Base-by-base conservation (phyloP, 2,888 invertebrate species). In the Yponomeuta malinellus region DNA sequence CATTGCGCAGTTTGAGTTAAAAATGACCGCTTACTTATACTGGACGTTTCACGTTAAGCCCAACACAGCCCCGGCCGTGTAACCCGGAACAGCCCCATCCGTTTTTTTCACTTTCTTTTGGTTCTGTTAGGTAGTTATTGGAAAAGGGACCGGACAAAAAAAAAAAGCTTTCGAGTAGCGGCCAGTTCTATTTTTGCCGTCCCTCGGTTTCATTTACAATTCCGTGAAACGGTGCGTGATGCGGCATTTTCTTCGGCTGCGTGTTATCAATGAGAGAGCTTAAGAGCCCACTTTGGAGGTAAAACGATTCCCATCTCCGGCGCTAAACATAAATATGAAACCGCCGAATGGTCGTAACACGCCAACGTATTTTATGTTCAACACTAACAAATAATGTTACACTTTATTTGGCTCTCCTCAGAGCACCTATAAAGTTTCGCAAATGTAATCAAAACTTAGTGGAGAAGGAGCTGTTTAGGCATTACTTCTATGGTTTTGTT, bases 251-350 rank as follows among this genome's bases (percentile, higher is more conserved):
- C 77, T 76, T 78, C 74, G 78, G 73, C 77, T 79, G 75, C 76
- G 78, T 78, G 79, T 80, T 84, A 84, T 85, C 85, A 85, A 87
- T 84, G 79, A 79, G 75, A 75, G 75, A 76, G 73, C 74, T 78
- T 78, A 83, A 86, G 81, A 83, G 81, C 52, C 69, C 79, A 75
- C 81, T 81, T 86, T 83, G 75, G 76, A 79, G 78, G 76, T 77
- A 75, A 80, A 84, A 82, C 78, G 85, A 81, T 84, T 76, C 81
- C 83, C 82, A 82, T 83, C 82, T 78, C 76, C 76, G 76, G 73
- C 78, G 79, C 81, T 84, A 83, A 88, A 83, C 83, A 85, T 86
- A 88, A 88, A 86, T 83, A 85, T 84, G 82, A 83, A 82, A 79
- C 76, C 76, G 70, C 76, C 75, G 74, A 77, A 78, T 77, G 77